These are phyloP conservation scores for Lutraria lutraria DNA, from an alignment of 2,888 invertebrate genomes.

Conservation along the genomic window DNA sequence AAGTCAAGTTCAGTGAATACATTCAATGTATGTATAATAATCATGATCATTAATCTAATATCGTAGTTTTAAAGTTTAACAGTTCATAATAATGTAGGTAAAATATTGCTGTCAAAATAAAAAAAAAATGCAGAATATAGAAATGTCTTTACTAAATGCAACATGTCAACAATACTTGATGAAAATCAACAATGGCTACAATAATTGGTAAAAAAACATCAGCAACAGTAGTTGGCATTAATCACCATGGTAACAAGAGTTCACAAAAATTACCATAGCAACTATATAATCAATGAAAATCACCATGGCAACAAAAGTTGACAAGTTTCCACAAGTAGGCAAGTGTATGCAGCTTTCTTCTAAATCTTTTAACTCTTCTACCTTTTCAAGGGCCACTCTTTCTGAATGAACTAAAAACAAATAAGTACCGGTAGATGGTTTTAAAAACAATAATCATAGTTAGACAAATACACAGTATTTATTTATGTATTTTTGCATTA, in stretches of 20 bases:
- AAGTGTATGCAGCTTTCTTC: background rate
- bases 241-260: too few species aligned
- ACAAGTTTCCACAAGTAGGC: background rate
- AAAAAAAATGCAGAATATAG: background rate
- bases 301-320: background rate
- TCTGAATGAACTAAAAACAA: slow-evolving; percentile 11
- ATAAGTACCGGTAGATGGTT: background rate
- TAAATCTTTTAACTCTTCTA: background rate
- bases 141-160: too few species aligned
- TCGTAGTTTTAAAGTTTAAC: background rate
- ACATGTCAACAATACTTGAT: too few species aligned
- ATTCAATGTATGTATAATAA: too few species aligned
- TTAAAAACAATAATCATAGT: background rate
- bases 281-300: background rate
- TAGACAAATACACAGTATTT: too few species aligned
- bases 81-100: background rate
- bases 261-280: too few species aligned
- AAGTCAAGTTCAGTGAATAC: too few species aligned
- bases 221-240: too few species aligned
- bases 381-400: background rate
- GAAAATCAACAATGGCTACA: too few species aligned
- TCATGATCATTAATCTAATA: too few species aligned
- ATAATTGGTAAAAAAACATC: too few species aligned
- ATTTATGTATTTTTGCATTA: too few species aligned
- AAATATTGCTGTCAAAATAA: background rate